Evolutionary conservation across 2,797 vertebrate genomes (phyloP).

Genomic region (Sebastiscus tertius): DNA sequence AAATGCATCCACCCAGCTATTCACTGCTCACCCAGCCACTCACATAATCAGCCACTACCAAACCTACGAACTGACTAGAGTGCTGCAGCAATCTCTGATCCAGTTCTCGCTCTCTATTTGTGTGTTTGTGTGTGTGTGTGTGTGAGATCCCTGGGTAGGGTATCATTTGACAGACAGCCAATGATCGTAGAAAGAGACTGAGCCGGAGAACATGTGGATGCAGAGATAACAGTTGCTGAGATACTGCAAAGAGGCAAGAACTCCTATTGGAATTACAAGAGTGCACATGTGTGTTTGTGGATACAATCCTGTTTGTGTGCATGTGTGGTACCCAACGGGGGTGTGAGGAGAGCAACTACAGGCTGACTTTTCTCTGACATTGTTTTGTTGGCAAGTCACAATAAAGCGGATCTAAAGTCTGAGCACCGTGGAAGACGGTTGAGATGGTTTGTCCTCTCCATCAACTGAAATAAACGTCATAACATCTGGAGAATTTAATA

Average conservation of each 20-base stretch:
- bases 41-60: neutral
- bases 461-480: neutral
- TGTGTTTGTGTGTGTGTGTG: constrained; percentile 4
- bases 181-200: constrained; percentile 22
- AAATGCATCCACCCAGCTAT: neutral
- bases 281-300: constrained; percentile 8
- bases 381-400: neutral
- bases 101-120: constrained; percentile 6
- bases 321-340: neutral
- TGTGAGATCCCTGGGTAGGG: constrained; percentile 18
- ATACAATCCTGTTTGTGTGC: neutral
- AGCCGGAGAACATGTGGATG: constrained; percentile 53
- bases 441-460: neutral
- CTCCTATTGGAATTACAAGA: constrained; percentile 34
- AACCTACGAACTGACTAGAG: constrained; percentile 32
- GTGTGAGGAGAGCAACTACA: neutral
- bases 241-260: constrained; percentile 36
- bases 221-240: constrained; percentile 55
- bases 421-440: neutral
- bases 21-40: constrained; percentile 20
- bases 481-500: neutral
- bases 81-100: constrained; percentile 35
- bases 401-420: neutral
- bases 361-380: neutral
- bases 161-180: constrained; percentile 58